A percentile compares a stretch with the other conserved stretches of the same genome.
Evolutionary conservation across 2,113 vertebrate genomes (phyloP).

Genomic region (Cepphus grylle): DNA sequence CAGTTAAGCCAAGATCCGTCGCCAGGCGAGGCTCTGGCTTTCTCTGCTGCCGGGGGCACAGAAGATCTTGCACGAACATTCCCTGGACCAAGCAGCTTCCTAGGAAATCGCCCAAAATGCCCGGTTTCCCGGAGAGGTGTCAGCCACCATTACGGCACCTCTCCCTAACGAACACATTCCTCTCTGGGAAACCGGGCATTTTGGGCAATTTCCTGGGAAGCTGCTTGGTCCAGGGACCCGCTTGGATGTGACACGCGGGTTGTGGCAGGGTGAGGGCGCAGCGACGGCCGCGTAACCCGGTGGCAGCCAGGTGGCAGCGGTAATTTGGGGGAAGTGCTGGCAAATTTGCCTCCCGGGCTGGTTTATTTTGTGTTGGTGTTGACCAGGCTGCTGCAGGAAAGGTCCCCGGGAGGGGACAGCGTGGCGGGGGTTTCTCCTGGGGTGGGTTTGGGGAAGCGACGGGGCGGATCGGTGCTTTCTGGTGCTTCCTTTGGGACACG

Average conservation of each 20-base stretch:
- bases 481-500: background rate
- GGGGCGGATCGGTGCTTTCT: background rate
- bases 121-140: too few relatives aligned
- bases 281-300: background rate
- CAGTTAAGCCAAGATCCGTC: background rate
- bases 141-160: too few relatives aligned
- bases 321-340: too few relatives aligned
- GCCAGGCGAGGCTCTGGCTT: background rate
- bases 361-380: background rate
- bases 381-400: background rate
- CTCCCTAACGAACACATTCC: too few relatives aligned
- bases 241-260: background rate
- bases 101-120: too few relatives aligned
- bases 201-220: background rate
- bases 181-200: background rate
- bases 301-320: background rate
- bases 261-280: too few relatives aligned
- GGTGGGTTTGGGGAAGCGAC: background rate
- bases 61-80: background rate
- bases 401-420: background rate
- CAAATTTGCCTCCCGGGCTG: background rate
- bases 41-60: background rate
- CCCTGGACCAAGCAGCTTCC: too few relatives aligned
- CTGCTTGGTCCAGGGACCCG: background rate
- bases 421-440: background rate